Evolutionary conservation across 2,888 invertebrate genomes (phyloP), one percentile per base, ranked within the genome.

Genomic region (Dichetophora obliterata): DNA sequence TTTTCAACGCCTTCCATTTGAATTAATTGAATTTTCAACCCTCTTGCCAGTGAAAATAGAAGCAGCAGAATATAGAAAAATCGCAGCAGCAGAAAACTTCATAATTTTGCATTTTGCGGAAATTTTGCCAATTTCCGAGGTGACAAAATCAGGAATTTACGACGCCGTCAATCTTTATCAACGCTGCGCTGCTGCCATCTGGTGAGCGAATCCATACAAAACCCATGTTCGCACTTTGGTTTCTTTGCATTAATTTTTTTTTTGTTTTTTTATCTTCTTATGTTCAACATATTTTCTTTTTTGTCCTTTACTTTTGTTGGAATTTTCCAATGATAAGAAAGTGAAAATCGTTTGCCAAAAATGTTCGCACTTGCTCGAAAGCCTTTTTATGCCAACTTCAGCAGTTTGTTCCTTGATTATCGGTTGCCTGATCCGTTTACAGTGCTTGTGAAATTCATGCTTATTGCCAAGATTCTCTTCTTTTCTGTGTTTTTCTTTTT

Each of bases 111-210:
- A 74, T 74, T 43, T 66, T 66, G 74, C 54, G 78, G 80, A 84
- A 80, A 84, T 84, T 84, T 85, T 85, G 84, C 85, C 86, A 86
- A 86, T 87, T 86, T 86, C 84, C 84, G 82, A 84, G 82, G 85
- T 86, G 86, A 85, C 86, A 87, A 85, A 87, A 86, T 85, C 86
- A 86, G 86, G 84, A 86, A 87, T 86, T 86, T 86, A 85, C 83
- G 85, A 82, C 85, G 82, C 86, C 84, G 85, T 86, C 86, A 85
- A 86, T 86, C 83, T 84, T 80, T 84, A 86, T 86, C 85, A 83
- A 80, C 79, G 81, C 81, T 11, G 43, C 69, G 66, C 31, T 50
- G n/a, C 59, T 66, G 52, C 54, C 66, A 34, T 66, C 37, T 48
- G 24, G 6, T 37, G 52, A 65, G 52, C 54, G 34, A 65, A 63